Conservation (phyloP, 2,797 vertebrate species). For the Xiphorhynchus erythropygius region DNA sequence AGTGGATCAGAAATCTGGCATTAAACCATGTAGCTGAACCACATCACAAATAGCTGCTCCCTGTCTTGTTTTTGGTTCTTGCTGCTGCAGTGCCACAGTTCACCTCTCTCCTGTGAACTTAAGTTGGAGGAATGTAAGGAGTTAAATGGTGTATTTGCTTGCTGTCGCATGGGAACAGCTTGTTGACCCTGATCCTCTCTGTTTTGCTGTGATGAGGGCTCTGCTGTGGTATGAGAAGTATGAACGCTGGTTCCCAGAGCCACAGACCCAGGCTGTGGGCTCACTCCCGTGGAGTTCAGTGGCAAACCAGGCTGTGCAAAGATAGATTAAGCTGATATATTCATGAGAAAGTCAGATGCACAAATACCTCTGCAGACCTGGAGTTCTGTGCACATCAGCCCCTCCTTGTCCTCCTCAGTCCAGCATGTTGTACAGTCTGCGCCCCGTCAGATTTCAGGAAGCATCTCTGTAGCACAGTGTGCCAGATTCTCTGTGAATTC, state of each 20-base stretch:
- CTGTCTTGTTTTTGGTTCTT: background rate
- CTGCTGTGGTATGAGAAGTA: conserved; percentile 19
- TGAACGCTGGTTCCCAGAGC: background rate
- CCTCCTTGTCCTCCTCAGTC: background rate
- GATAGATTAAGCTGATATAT: background rate
- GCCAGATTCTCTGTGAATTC: background rate
- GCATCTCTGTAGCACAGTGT: background rate
- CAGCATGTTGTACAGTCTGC: background rate
- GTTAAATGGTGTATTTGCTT: conserved; percentile 18
- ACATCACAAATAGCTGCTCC: background rate
- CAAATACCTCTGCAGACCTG: background rate
- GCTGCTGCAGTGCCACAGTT: background rate
- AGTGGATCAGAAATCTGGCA: background rate
- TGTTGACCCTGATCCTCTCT: conserved; percentile 24
- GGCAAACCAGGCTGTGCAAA: background rate
- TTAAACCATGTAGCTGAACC: background rate
- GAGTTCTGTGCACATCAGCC: background rate
- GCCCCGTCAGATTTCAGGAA: background rate
- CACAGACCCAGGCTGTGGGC: background rate
- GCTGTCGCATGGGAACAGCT: conserved; percentile 37
- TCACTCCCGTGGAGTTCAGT: background rate
- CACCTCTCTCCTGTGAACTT: background rate
- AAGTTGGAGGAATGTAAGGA: background rate
- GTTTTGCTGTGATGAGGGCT: background rate
- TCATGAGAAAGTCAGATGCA: background rate